Base-by-base conservation (phyloP, 2,113 vertebrate genomes). In the Platycercus adscitus region DNA sequence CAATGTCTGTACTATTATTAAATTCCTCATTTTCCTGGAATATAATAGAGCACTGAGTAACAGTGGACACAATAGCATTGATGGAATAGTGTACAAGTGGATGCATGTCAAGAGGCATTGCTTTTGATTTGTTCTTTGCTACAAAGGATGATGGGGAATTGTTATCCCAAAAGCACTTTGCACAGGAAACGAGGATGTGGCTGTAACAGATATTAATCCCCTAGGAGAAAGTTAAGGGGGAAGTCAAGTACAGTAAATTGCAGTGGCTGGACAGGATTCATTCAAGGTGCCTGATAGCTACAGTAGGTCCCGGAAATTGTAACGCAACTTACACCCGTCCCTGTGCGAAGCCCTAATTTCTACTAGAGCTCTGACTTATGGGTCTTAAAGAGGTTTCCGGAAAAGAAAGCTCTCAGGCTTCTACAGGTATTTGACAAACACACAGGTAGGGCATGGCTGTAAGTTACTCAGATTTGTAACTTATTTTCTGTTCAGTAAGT, bases 101-200 rank as follows among this genome's bases (percentile, higher is more conserved):
- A 39, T 72, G 41, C 31, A 18, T 29, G 70, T 91, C 55, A 55
- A 64, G 78, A 88, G 77, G 56, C 37, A 37, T 76, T 66, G 37
- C 77, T 96, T 96, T 92, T 88, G 64, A 95, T 91, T 86, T 88
- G 58, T 44, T 70, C 87, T 93, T 95, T 88, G 61, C 84, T 89
- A 53, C 49, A 61, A 75, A 94, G 94, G 94, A 95, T 77, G 94
- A 84, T 2, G 16, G 93, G 93, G 93, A 96, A 93, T 85, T 95
- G 83, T 77, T 89, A 68, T 95, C 95, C 94, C 96, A 84, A 91
- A 96, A 89, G 97, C 95, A 96, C 93, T 97, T 95, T 92, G 94
- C 69, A 50, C 79, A 92, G 95, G 95, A 96, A 97, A 90, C 43
- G 73, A 92, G 94, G 95, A 97, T 95, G 50, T 77, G 53, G 81